A percentile compares a stretch with the other conserved stretches of the same genome.
phyloP scores from a whole-genome alignment of 1,140 invertebrate species.

The Cydia pomonella region DNA sequence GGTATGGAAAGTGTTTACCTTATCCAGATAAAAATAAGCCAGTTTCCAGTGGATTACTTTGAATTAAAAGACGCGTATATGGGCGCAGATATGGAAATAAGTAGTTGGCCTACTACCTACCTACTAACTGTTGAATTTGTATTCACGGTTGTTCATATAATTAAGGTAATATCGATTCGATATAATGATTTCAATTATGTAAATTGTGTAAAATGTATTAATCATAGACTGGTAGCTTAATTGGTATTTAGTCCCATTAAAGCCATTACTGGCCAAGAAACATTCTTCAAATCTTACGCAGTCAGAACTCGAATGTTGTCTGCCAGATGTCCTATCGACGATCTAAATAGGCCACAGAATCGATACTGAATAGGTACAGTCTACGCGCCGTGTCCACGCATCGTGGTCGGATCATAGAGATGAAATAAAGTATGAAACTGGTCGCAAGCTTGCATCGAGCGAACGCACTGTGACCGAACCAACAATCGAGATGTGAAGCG shows the following conservation, averaged over 20 bases:
- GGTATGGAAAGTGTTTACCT: no score
- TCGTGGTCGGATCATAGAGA: conserved; percentile 67
- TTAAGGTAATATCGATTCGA: conserved; percentile 10
- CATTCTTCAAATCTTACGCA: conserved; percentile 54
- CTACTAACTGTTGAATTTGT: not conserved
- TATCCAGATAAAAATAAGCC: not conserved
- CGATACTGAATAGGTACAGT: conserved; percentile 60
- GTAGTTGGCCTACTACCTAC: not conserved
- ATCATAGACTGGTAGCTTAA: conserved; percentile 33
- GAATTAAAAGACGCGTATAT: not conserved
- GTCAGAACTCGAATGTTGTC: conserved; percentile 56
- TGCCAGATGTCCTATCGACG: conserved; percentile 61
- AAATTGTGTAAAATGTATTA: conserved; percentile 44
- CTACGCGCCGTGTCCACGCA: conserved; percentile 57
- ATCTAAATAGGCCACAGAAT: conserved; percentile 72
- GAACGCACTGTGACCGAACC: conserved; percentile 54
- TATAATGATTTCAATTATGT: conserved; percentile 37
- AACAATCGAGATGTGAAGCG: conserved; percentile 71
- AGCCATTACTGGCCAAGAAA: conserved; percentile 36
- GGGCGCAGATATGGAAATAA: not conserved
- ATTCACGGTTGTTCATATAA: conserved; percentile 15
- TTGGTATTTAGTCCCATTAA: conserved; percentile 40
- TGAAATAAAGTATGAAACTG: conserved; percentile 72
- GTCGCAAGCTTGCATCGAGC: conserved; percentile 44
- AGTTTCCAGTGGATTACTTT: not conserved